These are phyloP conservation scores for Trachelus iudaicus DNA, from an alignment of 2,888 invertebrate genomes.

Conservation along the genomic window DNA sequence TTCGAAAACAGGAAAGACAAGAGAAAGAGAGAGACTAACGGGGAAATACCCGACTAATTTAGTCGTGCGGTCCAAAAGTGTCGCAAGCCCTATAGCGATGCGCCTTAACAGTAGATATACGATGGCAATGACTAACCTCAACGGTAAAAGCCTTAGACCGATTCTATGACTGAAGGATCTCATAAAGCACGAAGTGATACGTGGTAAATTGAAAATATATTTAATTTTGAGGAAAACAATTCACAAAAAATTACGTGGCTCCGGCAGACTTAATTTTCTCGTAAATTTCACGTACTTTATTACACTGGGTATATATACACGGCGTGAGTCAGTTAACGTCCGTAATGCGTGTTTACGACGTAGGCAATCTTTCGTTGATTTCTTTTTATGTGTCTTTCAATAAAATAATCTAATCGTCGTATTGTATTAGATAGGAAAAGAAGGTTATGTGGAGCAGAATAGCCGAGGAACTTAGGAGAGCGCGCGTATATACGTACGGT, in stretches of 20 bases:
- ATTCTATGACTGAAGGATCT: too few relatives aligned
- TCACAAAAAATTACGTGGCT: too few relatives aligned
- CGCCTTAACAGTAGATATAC: too few relatives aligned
- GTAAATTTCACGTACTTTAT: too few relatives aligned
- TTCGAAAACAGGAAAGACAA: neutral
- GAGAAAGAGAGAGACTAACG: neutral
- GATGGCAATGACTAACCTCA: too few relatives aligned
- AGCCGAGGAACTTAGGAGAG: neutral
- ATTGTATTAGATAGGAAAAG: neutral
- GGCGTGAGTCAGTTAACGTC: neutral
- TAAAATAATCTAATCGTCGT: neutral
- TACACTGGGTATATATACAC: neutral
- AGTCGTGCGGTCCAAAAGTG: neutral
- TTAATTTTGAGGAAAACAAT: neutral
- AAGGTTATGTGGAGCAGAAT: neutral
- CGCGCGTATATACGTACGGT: neutral
- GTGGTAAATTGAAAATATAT: neutral
- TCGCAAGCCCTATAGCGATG: neutral
- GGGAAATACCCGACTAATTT: slow-evolving; percentile 7
- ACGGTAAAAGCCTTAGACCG: too few relatives aligned
- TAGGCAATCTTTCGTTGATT: neutral
- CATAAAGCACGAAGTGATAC: neutral
- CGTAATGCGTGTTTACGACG: neutral
- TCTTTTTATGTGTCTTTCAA: neutral
- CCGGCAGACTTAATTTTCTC: too few relatives aligned